Base-by-base conservation (phyloP, 2,113 vertebrate species). In the Myxocyprinus asiaticus region DNA sequence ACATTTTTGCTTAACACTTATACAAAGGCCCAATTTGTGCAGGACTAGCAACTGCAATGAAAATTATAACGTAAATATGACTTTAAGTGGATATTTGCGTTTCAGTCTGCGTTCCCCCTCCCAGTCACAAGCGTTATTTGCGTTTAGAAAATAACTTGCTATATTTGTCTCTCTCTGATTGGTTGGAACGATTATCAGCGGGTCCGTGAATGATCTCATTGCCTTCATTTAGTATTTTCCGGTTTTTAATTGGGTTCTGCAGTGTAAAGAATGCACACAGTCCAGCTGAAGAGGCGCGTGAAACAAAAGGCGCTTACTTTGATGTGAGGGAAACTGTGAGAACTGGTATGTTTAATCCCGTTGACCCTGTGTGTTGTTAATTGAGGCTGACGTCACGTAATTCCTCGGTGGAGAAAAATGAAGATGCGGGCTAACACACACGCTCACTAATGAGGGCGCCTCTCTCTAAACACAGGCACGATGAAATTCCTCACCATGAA, bases 161-260 rank as follows among this genome's bases (percentile, higher is more conserved):
- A 66, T 62, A 65, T 42, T 53, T 79, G 22, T 7, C 12, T 80
- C 14, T 44, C 47, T 51, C 22, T 65, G 53, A 75, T 68, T 77
- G 82, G 73, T 77, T 67, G 71, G 33, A 67, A 71, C 12, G 14
- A 43, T 53, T 68, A 72, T 48, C 42, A 73, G 75, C 8, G 45
- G 66, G 51, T 6, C 43, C 9, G 42, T 70, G 71, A 55, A 74
- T 11, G 80, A 78, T 68, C 74, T 78, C 86, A 82, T 50, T 56
- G 70, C 56, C 11, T 74, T 79, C 61, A 74, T 78, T 76, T 58
- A 63, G 47, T 78, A 47, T 59, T 78, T 76, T 33, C 45, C 47
- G 11, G 56, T 56, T 80, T 84, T 85, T 82, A 86, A 84, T 88
- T 85, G 76, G 80, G 66, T 64, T 65, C 68, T 69, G 59, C 68